These are phyloP conservation scores for Rattus norvegicus DNA, from an alignment of 2,113 vertebrate genomes.

Conservation along the genomic window GRCr8 NC_086022.1:16848501-16849000, in stretches of 20 bases:
- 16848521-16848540: too few relatives aligned
- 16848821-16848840: slow-evolving; percentile 56
- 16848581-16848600: background rate
- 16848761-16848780: slow-evolving; percentile 29
- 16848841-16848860: slow-evolving; percentile 42
- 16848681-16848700: background rate
- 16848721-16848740: background rate
- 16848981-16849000: background rate
- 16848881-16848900: background rate
- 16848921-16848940: background rate
- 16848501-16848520: background rate
- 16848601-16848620: background rate
- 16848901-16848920: background rate
- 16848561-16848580: background rate
- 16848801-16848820: slow-evolving; percentile 44
- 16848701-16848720: slow-evolving; percentile 9
- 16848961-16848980: background rate
- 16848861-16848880: background rate
- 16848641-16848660: background rate
- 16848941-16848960: slow-evolving; percentile 33
- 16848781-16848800: background rate
- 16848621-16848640: background rate
- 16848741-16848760: background rate
- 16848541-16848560: background rate
- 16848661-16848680: background rate